Evolutionary conservation across 2,888 invertebrate genomes (phyloP).

Genomic region (Scotopteryx bipunctaria): DNA sequence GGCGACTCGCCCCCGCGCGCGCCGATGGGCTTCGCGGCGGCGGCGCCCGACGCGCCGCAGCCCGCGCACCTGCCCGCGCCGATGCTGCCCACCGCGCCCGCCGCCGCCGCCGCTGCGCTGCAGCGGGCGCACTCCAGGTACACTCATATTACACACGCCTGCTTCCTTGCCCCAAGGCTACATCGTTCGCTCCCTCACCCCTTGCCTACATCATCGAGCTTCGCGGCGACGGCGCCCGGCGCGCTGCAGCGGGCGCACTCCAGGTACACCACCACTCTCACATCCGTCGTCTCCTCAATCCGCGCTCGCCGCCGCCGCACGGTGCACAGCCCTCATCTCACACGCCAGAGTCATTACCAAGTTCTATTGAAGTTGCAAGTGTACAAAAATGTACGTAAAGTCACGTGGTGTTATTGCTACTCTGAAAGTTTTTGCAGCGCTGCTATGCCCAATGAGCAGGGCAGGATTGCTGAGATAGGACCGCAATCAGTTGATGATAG

Average conservation of each 20-base stretch:
- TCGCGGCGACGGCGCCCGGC: conserved; percentile 83
- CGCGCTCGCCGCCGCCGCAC: conserved; percentile 83
- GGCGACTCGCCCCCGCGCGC: conserved; percentile 84
- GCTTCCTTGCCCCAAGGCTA: no score
- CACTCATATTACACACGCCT: background rate
- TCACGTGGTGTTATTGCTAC: no score
- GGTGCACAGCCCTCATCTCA: conserved; percentile 86
- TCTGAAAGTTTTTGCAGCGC: no score
- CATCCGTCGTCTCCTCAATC: no score
- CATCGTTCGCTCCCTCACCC: no score
- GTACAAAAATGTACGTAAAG: no score
- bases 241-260: conserved; percentile 89
- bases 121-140: conserved; percentile 89
- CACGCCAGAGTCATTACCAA: no score
- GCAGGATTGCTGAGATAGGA: no score
- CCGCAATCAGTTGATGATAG: no score
- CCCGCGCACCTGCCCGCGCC: conserved; percentile 61
- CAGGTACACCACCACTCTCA: no score
- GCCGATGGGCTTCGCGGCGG: conserved; percentile 82
- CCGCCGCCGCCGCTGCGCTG: conserved; percentile 65
- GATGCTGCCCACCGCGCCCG: conserved; percentile 36
- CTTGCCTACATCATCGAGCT: conserved; percentile 83
- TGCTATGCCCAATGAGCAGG: no score
- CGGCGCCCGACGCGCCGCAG: conserved; percentile 83
- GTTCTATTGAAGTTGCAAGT: no score